Evolutionary conservation across 2,888 invertebrate genomes (phyloP), one percentile per base, ranked within the genome.

Genomic region (Coleophora flavipennella): DNA sequence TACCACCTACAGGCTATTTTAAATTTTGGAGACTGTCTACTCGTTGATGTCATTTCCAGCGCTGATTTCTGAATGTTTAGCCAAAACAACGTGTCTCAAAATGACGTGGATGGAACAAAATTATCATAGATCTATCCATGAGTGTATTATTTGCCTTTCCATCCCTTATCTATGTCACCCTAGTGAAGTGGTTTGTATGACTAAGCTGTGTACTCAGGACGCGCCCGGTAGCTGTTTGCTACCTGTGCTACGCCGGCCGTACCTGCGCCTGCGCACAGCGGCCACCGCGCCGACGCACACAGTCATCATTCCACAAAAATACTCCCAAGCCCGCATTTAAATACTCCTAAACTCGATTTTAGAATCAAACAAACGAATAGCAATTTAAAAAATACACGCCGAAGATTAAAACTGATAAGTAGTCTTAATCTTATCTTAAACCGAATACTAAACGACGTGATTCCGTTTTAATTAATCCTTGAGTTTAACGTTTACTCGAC

Each of bases 241-340:
- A 81, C 84, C 80, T 79, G 81, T 80, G 61, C 77, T 83, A 81
- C 83, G 73, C 79, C 59, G 62, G 75, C 74, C 73, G 54, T 59
- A 55, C 50, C 66, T 64, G 64, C 57, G 49, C 48, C 39, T 7
- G 48, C 51, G 42, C 50, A 43, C 46, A 49, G 27, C 36, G 38
- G 26, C 31, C 32, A 13, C 35, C 46, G 43, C 49, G 52, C 54
- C 57, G 58, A 47, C 55, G 55, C 66, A 68, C 62, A 36, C 68
- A 68, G 59, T 62, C 79, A 80, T 81, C 81, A 68, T 67, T 59
- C 64, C 62, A 59, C 61, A 68, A 70, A 78, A 77, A 72, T 70
- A 73, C 63, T 59, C 62, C 64, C 62, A 65, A 76, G 70, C 72
- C 69, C 69, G 50, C 60, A 61, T 59, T 59, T 61, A 72, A 70